Conservation (phyloP, 2,888 invertebrate species). For the Glyphotaelius pellucidus region DNA sequence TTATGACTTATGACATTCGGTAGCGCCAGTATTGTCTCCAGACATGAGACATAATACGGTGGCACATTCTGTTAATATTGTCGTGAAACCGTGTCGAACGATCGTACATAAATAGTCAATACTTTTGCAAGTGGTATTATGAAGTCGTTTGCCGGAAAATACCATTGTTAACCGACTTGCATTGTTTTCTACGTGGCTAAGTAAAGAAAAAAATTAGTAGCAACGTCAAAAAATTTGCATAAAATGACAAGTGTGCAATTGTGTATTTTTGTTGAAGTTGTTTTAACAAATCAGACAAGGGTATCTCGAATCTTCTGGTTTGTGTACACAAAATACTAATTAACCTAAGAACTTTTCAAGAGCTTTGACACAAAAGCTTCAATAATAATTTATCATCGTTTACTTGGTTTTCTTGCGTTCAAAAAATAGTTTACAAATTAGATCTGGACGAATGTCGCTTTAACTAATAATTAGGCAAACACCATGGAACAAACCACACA, state of each 20-base stretch:
- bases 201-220: neutral
- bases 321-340: neutral
- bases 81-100: slow-evolving; percentile 36
- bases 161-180: slow-evolving; percentile 3
- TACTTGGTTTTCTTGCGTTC: neutral
- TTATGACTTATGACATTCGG: neutral
- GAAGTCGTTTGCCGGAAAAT: neutral
- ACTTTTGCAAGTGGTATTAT: neutral
- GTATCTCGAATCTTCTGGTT: neutral
- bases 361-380: neutral
- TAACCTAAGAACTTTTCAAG: neutral
- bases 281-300: neutral
- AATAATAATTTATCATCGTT: neutral
- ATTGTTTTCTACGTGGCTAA: slow-evolving; percentile 29
- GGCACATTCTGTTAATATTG: neutral
- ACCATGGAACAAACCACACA: too few species aligned
- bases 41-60: neutral
- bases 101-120: slow-evolving; percentile 36
- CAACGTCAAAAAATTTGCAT: neutral
- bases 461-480: too few species aligned
- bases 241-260: neutral
- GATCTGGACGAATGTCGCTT: neutral
- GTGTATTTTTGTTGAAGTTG: neutral
- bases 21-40: neutral
- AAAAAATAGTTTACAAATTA: neutral